Base-by-base conservation (phyloP, 2,888 invertebrate genomes). In the Athalia cordata region DNA sequence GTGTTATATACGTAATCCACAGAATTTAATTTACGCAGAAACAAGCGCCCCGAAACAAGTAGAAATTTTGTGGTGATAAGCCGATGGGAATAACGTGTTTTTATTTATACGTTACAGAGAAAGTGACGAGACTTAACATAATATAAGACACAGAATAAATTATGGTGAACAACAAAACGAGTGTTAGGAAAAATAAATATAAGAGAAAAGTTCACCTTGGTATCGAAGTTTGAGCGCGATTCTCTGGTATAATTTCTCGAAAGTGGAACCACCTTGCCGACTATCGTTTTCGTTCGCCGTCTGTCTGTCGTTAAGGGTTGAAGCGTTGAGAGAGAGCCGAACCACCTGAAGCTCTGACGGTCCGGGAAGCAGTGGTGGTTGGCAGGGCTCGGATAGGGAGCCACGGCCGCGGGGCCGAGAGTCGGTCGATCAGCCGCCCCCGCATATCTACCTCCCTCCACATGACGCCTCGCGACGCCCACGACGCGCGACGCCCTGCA, bases 381-480 rank as follows among this genome's bases (percentile, higher is more conserved):
- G 81, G 78, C 78, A 78, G 78, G 78, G 78, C 78, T 78, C 65
- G 78, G 49, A 55, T 55, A 66, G 68, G 52, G 65, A 77, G 76
- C 77, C 77, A 80, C 79, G 78, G 77, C 78, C 74, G 72, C 55
- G 59, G 79, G 74, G 29, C 75, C 78, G 80, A 79, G 80, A 79
- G 80, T 80, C 82, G 83, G 82, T 84, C 84, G 84, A 84, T 84
- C 84, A 83, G 81, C 82, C 83, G 81, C 81, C 83, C 83, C 83
- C 81, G 67, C 47, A 68, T 61, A 74, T 67, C 55, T 43, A 78
- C 29, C 29, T 78, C 85, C 83, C 82, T 84, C 81, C 85, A 86
- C 83, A 83, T 84, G 83, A 83, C 84, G 84, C 84, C 78, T 86
- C 82, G 85, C 85, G 83, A 82, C 81, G 77, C 81, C 81, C 82